These are phyloP conservation scores for Puntigrus tetrazona DNA, from an alignment of 2,113 vertebrate genomes.

Conservation along the genomic window DNA sequence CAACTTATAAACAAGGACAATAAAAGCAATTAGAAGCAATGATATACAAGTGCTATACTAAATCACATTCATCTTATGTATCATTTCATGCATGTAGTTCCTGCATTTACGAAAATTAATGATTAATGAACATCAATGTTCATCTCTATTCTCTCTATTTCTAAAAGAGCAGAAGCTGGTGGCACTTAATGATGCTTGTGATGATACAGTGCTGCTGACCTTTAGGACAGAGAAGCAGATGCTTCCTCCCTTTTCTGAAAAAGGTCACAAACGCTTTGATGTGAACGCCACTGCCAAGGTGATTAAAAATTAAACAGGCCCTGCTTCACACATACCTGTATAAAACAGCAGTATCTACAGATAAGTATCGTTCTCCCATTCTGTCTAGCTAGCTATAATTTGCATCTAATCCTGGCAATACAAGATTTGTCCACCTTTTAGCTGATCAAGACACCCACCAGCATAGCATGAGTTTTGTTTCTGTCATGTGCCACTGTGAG, in stretches of 20 bases:
- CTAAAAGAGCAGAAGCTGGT: constrained; percentile 25
- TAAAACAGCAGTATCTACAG: background rate
- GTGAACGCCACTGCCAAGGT: constrained; percentile 54
- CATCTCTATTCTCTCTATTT: background rate
- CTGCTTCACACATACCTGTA: background rate
- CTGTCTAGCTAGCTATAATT: background rate
- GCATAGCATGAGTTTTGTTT: constrained; percentile 3
- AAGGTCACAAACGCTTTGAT: constrained; percentile 63
- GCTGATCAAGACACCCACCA: constrained; percentile 15
- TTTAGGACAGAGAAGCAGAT: constrained; percentile 53
- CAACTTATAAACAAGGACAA: no score
- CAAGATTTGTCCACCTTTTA: background rate
- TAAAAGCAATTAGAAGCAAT: no score
- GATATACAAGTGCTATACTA: no score
- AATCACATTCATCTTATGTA: background rate
- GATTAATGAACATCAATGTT: background rate
- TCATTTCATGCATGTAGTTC: background rate
- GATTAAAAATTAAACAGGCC: constrained; percentile 58
- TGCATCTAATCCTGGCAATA: background rate
- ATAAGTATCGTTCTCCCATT: background rate
- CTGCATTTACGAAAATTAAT: background rate
- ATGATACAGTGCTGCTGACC: constrained; percentile 56
- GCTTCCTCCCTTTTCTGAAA: constrained; percentile 58
- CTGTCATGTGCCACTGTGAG: background rate
- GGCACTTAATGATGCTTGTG: constrained; percentile 49